phyloP scores from a whole-genome alignment of 1,140 invertebrate genomes.

The Onthophagus taurus region DNA sequence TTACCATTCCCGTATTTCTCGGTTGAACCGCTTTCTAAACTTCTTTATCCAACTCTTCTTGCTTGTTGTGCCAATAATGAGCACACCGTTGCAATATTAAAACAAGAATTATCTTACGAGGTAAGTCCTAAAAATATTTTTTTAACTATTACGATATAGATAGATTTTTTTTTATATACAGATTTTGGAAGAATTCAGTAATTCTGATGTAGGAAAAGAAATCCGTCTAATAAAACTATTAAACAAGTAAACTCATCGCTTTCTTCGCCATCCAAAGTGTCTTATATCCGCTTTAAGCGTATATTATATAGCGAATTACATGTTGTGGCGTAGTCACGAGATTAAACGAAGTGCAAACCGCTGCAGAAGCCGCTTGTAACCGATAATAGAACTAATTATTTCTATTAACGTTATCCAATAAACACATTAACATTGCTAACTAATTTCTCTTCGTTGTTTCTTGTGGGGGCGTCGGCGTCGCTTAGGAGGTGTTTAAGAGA shows the following conservation, averaged over 20 bases:
- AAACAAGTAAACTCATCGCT: conserved; percentile 10
- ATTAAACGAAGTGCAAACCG: too few relatives aligned
- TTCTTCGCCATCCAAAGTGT: too few relatives aligned
- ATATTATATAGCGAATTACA: too few relatives aligned
- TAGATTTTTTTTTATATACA: conserved; percentile 35
- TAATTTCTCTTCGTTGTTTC: too few relatives aligned
- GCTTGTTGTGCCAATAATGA: conserved; percentile 64
- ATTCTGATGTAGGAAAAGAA: conserved; percentile 49
- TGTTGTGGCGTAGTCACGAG: too few relatives aligned
- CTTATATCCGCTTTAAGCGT: too few relatives aligned
- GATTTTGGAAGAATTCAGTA: conserved; percentile 55
- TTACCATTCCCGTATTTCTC: conserved; percentile 86
- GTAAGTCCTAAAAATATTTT: conserved; percentile 45
- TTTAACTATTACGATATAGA: neutral
- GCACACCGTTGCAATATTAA: conserved; percentile 58
- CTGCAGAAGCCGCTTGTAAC: too few relatives aligned
- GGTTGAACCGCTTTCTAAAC: conserved; percentile 58
- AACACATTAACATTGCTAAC: too few relatives aligned
- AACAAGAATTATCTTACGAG: conserved; percentile 72
- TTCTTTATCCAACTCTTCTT: conserved; percentile 82
- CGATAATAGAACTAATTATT: too few relatives aligned
- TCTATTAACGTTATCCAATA: too few relatives aligned
- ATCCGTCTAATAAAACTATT: conserved; percentile 45
- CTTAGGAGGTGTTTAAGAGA: too few relatives aligned
- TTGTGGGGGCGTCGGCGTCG: too few relatives aligned